These are phyloP conservation scores for Megaceryle torquata DNA, from an alignment of 2,113 vertebrate genomes.

Conservation along the genomic window DNA sequence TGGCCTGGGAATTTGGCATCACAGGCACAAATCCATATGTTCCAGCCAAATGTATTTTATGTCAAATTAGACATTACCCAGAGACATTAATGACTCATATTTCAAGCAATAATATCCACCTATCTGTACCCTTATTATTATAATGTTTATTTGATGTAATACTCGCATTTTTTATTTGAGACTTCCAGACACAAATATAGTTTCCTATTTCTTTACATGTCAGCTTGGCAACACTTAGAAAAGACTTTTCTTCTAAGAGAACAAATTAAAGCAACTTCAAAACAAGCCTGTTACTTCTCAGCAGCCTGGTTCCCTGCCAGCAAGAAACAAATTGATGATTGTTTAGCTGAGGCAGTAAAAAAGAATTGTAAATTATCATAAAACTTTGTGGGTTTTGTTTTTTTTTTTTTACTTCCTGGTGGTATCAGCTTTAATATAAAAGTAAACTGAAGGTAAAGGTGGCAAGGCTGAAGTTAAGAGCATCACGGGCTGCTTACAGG, in stretches of 20 bases:
- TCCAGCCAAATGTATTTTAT: not conserved
- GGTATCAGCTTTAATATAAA: not conserved
- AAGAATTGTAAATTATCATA: not conserved
- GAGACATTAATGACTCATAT: not conserved
- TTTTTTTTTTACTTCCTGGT: not conserved
- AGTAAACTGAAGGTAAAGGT: not conserved
- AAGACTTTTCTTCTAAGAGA: conserved; percentile 8
- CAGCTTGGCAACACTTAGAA: conserved; percentile 11
- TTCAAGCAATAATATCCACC: not conserved
- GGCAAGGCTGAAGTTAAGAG: not conserved
- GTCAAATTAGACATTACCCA: not conserved
- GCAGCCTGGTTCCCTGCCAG: conserved; percentile 12
- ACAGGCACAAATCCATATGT: not conserved
- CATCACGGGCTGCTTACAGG: not conserved
- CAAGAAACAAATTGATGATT: not conserved
- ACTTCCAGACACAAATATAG: not conserved
- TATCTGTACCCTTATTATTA: not conserved
- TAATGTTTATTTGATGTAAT: not conserved
- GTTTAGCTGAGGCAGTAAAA: not conserved
- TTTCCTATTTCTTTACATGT: not conserved
- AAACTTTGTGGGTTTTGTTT: not conserved
- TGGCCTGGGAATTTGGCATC: not conserved
- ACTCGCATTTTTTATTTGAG: not conserved
- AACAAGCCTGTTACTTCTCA: conserved; percentile 29
- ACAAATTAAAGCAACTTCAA: conserved; percentile 37